These are phyloP conservation scores for Coilia nasus DNA, from an alignment of 2,797 vertebrate genomes.

Conservation along the genomic window DNA sequence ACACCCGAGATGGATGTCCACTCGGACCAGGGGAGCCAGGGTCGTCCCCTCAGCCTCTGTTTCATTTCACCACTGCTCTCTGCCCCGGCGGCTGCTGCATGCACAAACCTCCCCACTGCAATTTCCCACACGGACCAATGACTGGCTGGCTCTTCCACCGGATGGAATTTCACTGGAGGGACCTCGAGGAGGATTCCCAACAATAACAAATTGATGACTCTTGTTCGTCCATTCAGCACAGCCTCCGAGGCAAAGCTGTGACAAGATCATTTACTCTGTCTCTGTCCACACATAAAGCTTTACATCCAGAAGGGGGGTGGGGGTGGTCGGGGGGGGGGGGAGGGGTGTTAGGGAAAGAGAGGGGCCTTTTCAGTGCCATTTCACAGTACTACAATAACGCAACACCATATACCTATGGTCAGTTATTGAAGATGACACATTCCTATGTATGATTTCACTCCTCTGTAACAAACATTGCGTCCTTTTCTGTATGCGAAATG, in stretches of 20 bases:
- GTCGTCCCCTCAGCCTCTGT: neutral
- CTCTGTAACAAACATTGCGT: slow-evolving; percentile 17
- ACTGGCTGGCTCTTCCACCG: slow-evolving; percentile 52
- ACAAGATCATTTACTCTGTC: neutral
- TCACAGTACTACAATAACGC: neutral
- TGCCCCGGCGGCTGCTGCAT: neutral
- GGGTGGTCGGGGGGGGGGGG: too few species aligned
- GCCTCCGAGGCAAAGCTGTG: neutral
- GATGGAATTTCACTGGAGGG: slow-evolving; percentile 52
- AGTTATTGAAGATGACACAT: slow-evolving; percentile 6
- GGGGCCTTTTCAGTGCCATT: slow-evolving; percentile 13
- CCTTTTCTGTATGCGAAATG: slow-evolving; percentile 32
- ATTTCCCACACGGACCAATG: slow-evolving; percentile 38
- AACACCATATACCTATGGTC: neutral
- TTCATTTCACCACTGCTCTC: too few species aligned
- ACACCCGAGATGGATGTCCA: slow-evolving; percentile 47
- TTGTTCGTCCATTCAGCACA: neutral
- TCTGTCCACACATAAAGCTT: neutral
- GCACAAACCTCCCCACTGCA: slow-evolving; percentile 15
- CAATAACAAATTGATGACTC: slow-evolving; percentile 15
- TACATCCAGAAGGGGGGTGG: neutral
- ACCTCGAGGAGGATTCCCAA: slow-evolving; percentile 36
- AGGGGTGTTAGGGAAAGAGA: too few species aligned
- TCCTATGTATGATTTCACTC: slow-evolving; percentile 4
- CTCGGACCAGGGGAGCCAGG: neutral